Conservation (phyloP, 2,888 invertebrate genomes). For the Lasioglossum lativentre region DNA sequence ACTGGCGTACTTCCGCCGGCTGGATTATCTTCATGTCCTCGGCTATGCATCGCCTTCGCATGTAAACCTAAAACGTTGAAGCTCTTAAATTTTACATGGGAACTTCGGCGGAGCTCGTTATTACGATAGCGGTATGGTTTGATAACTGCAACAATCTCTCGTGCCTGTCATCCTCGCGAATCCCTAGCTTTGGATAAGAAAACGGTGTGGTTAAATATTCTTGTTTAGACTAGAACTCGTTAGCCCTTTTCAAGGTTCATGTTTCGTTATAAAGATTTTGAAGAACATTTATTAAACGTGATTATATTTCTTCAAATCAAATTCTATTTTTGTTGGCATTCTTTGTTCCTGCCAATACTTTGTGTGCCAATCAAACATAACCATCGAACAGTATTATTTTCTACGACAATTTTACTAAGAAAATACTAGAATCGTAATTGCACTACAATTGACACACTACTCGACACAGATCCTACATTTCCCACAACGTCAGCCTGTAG, state of each 20-base stretch:
- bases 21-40: slow-evolving; percentile 63
- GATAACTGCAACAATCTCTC: slow-evolving; percentile 29
- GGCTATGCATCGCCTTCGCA: slow-evolving; percentile 62
- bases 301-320: background rate
- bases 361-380: background rate
- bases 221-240: background rate
- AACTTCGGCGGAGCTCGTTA: slow-evolving; percentile 51
- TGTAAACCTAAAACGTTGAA: slow-evolving; percentile 60
- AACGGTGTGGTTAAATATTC: background rate
- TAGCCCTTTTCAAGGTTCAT: background rate
- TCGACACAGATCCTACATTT: background rate
- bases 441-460: background rate
- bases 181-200: background rate
- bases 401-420: background rate
- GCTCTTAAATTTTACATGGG: slow-evolving; percentile 60
- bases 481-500: background rate
- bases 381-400: background rate
- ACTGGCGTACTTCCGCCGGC: slow-evolving; percentile 59
- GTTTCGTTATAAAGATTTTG: background rate
- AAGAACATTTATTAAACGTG: background rate
- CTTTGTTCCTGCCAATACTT: too few relatives aligned
- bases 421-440: background rate
- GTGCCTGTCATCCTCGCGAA: background rate
- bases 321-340: too few relatives aligned
- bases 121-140: slow-evolving; percentile 24